phyloP scores from a whole-genome alignment of 2,797 vertebrate genomes.

The Todus mexicanus region DNA sequence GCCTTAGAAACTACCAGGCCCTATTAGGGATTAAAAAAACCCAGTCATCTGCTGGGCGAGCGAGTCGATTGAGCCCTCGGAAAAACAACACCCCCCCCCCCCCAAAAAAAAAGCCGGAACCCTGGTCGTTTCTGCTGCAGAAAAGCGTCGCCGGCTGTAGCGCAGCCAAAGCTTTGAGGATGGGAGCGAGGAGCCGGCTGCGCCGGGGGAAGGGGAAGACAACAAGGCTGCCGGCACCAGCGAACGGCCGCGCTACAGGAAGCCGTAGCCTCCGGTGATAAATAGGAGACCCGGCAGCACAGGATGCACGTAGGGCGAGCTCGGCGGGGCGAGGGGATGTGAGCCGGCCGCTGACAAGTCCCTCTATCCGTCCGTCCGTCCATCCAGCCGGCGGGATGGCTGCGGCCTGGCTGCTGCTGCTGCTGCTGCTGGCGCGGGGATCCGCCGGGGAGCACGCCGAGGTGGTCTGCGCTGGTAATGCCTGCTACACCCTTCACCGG shows the following conservation, averaged over 20 bases:
- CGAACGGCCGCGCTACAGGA: constrained; percentile 69
- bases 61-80: background rate
- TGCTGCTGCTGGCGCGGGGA: background rate
- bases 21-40: constrained; percentile 49
- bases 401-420: background rate
- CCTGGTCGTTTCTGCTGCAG: background rate
- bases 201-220: background rate
- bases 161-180: background rate
- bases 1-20: constrained; percentile 26
- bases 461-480: constrained; percentile 50
- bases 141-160: background rate
- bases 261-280: constrained; percentile 73
- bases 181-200: background rate
- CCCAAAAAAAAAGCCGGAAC: background rate
- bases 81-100: too few relatives aligned
- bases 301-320: constrained; percentile 68
- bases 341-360: background rate
- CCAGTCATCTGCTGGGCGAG: background rate
- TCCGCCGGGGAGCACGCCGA: background rate
- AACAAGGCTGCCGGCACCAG: background rate
- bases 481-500: constrained; percentile 75
- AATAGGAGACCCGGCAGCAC: constrained; percentile 72
- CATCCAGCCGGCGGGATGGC: background rate
- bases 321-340: constrained; percentile 59
- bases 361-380: background rate